Base-by-base conservation (phyloP, 2,113 vertebrate species). In the Siphamia tubifer region DNA sequence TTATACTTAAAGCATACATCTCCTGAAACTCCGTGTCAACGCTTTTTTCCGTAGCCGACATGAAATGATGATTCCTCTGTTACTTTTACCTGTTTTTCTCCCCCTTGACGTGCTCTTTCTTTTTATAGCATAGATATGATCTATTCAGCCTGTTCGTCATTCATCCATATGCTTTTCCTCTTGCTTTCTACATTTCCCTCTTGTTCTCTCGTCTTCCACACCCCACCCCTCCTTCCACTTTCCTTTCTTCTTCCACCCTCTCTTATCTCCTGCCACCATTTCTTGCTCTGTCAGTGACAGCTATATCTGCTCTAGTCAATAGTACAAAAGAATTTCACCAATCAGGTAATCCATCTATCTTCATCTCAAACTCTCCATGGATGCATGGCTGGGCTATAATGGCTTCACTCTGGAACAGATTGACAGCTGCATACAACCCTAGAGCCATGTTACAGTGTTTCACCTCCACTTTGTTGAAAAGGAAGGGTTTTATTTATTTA, bases 321-420 rank as follows among this genome's bases (percentile, higher is more conserved):
- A 35, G 32, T 40, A 70, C 25, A 73, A 68, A 74, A 55, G 53
- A 51, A 71, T 68, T 75, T 70, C 55, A 82, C 61, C 49, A 69
- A 63, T 71, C 57, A 72, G 71, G 51, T 81, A 69, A 85, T 79
- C 68, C 65, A 79, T 79, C 65, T 34, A 51, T 83, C 79, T 74
- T 49, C 53, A 64, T 66, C 40, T 4, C 49, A 9, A 15, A 16
- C 53, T 9, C 68, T 79, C 53, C 36, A 51, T 45, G 72, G 70
- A 75, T 55, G 64, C 52, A 32, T 21, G 45, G 31, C 11, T 2
- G 19, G 4, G 39, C 45, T 60, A 5, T 67, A 74, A 77, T 45
- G 57, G 49, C 71, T 61, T 77, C 68, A 21, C 24, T 62, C 25
- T 45, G 40, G 74, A 63, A 47, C 45, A 65, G 49, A 74, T 28